phyloP scores from a whole-genome alignment of 2,797 vertebrate species.

The Heteromormyrus szaboi region DNA sequence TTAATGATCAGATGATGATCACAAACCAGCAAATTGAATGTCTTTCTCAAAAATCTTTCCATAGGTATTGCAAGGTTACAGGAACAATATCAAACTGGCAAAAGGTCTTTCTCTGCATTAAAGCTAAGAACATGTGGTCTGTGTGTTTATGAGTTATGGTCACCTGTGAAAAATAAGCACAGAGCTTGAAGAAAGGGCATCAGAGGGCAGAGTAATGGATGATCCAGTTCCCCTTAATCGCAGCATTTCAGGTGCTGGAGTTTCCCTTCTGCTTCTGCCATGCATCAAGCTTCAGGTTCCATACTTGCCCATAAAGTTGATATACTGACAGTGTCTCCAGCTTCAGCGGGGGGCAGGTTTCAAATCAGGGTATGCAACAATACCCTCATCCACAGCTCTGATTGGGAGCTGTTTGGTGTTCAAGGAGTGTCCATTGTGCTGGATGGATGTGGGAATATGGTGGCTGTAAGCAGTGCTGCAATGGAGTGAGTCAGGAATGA shows the following conservation, averaged over 20 bases:
- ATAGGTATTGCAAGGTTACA: background rate
- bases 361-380: conserved; percentile 1
- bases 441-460: background rate
- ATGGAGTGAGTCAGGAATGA: conserved; percentile 14
- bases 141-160: conserved; percentile 5
- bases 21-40: background rate
- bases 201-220: background rate
- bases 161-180: background rate
- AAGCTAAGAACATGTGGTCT: background rate
- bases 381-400: conserved; percentile 33
- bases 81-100: background rate
- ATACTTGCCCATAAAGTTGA: conserved; percentile 30
- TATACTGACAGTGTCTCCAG: background rate
- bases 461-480: background rate
- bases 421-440: conserved; percentile 19
- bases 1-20: background rate
- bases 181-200: background rate
- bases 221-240: background rate
- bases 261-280: conserved; percentile 27
- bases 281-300: background rate
- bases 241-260: background rate
- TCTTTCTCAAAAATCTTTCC: background rate
- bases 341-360: background rate
- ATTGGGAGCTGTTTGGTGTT: background rate
- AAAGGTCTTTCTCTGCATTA: background rate